Conservation (phyloP, 2,888 invertebrate species). For the Leucoma salicis region DNA sequence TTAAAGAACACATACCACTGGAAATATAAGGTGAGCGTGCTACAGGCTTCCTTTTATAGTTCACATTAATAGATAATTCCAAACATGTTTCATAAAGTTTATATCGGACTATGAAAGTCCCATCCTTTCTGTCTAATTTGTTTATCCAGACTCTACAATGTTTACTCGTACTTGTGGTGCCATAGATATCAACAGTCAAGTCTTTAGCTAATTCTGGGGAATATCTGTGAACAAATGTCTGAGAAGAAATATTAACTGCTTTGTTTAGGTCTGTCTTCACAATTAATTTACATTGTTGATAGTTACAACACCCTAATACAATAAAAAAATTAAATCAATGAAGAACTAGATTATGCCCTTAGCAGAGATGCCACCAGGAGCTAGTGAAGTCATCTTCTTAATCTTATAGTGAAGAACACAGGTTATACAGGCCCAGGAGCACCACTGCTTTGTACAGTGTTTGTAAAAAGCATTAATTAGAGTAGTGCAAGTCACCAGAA, state of each 20-base stretch:
- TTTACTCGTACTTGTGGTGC: slow-evolving; percentile 69
- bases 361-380: no score
- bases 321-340: no score
- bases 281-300: no score
- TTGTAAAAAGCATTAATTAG: no score
- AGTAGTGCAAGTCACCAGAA: no score
- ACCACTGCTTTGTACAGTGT: no score
- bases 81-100: slow-evolving; percentile 89
- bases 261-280: neutral
- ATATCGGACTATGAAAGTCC: slow-evolving; percentile 91
- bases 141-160: slow-evolving; percentile 89
- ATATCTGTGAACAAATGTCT: slow-evolving; percentile 65
- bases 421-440: no score
- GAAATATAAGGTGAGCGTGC: slow-evolving; percentile 84
- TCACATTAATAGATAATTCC: slow-evolving; percentile 86
- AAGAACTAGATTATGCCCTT: no score
- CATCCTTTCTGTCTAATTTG: slow-evolving; percentile 91
- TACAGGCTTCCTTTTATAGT: slow-evolving; percentile 84
- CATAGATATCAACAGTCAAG: slow-evolving; percentile 81
- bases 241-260: neutral
- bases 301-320: no score
- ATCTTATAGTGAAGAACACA: no score
- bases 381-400: no score
- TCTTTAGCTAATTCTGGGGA: slow-evolving; percentile 73
- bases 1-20: slow-evolving; percentile 79